Evolutionary conservation across 2,888 invertebrate species (phyloP).

Genomic region (Ochlodes sylvanus): DNA sequence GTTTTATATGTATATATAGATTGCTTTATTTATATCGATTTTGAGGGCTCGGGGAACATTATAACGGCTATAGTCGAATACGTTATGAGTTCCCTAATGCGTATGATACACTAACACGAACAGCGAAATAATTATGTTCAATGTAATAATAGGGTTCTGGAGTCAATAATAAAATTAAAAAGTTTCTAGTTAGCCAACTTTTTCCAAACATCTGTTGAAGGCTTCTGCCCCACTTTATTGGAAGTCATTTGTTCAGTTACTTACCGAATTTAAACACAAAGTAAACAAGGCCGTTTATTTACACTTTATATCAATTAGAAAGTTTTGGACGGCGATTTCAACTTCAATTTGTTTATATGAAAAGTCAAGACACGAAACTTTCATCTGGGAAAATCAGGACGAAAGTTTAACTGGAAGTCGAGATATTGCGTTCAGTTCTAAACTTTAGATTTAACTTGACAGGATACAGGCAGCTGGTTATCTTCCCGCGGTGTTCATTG

Average conservation of each 20-base stretch:
- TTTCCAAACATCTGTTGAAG: no score
- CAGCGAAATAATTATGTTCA: no score
- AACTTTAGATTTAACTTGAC: slow-evolving; percentile 26
- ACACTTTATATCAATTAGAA: slow-evolving; percentile 29
- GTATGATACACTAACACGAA: no score
- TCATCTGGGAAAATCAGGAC: slow-evolving; percentile 25
- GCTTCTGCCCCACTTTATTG: not conserved
- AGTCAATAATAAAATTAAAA: no score
- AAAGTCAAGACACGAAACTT: slow-evolving; percentile 28
- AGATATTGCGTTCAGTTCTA: slow-evolving; percentile 29
- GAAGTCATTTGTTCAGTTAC: not conserved
- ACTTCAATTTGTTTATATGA: slow-evolving; percentile 31
- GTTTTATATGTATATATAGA: no score
- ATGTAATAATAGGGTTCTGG: no score
- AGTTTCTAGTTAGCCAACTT: no score
- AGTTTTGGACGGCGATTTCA: slow-evolving; percentile 29
- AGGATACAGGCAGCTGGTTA: slow-evolving; percentile 13
- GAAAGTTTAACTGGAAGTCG: slow-evolving; percentile 27
- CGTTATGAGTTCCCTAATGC: no score
- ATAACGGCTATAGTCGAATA: no score
- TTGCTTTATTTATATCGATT: no score
- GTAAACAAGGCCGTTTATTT: slow-evolving; percentile 10
- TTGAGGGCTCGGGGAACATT: no score
- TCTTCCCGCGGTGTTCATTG: not conserved
- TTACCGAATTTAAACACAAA: not conserved